Conservation (phyloP, 2,113 vertebrate species). For the Tetrax tetrax region DNA sequence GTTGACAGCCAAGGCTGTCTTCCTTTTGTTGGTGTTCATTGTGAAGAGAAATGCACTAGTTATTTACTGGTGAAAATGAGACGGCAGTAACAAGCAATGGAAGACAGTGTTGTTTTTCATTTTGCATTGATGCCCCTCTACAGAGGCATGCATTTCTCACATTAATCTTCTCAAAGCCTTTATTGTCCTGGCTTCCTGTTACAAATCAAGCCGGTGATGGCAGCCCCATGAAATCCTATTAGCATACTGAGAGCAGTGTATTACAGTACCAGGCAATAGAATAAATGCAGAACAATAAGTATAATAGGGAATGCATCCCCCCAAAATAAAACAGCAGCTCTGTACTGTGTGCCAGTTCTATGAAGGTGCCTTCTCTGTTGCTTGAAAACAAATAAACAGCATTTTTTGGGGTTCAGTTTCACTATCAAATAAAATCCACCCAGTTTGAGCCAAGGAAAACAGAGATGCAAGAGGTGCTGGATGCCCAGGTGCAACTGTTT, state of each 20-base stretch:
- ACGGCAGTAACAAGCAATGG: constrained; percentile 67
- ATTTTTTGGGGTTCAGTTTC: background rate
- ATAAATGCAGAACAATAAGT: constrained; percentile 68
- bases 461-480: background rate
- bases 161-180: constrained; percentile 77
- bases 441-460: background rate
- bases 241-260: constrained; percentile 75
- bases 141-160: constrained; percentile 75
- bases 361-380: background rate
- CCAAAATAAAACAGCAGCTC: constrained; percentile 54
- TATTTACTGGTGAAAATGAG: constrained; percentile 75
- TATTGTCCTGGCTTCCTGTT: constrained; percentile 78
- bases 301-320: constrained; percentile 70
- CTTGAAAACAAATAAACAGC: constrained; percentile 23
- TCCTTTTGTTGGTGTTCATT: constrained; percentile 57
- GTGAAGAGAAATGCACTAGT: constrained; percentile 60
- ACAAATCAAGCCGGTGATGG: constrained; percentile 73
- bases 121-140: constrained; percentile 67
- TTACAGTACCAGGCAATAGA: constrained; percentile 79
- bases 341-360: background rate
- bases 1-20: background rate
- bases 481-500: background rate
- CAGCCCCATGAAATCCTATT: constrained; percentile 61
- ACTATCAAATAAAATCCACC: background rate
- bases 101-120: constrained; percentile 75